Evolutionary conservation across 2,797 vertebrate genomes (phyloP), one percentile per base, ranked within the genome.

Genomic region (Amblyopsis hoosieri): DNA sequence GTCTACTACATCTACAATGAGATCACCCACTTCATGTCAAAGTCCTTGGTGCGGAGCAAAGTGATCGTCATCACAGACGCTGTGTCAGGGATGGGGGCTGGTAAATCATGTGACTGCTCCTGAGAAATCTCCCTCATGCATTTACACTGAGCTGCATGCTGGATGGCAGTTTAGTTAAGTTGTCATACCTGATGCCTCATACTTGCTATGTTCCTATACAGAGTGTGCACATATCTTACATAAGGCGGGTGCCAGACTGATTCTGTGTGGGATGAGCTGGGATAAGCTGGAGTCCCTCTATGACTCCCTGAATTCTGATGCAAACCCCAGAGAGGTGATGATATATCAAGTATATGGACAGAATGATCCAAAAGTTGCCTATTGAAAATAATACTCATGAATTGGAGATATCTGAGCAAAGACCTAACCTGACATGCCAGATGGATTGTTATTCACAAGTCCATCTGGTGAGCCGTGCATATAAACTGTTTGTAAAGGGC

Each of bases 21-120:
- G 82, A 83, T 96, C 69, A 85, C 90, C 64, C 91, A 90, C 68
- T 90, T 96, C 67, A 93, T 98, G 94, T 95, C 95, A 67, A 95
- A 94, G 79, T 96, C 95, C 50, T 87, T 92, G 0, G 94, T 96
- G 79, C 91, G 92, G 73, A 99, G 97, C 90, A 97, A 98, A 84
- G 97, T 99, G 60, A 95, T 98, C 74, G 96, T 98, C 81, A 95
- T 99, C 80, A 96, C 95, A 0, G 97, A 99, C 53, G 96, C 96
- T n/a, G 91, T 95, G 69, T 97, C 97, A 0, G 95, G 94, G 14
- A 86, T 96, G 62, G 97, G 97, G 73, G 92, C 91, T 45, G 97
- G 97, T 99, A 92, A 95, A 79, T 64, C 1, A 73, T 70, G 14
- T 45, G 2, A 19, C 11, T n/a, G 64, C 0, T 31, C 10, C 15